These are phyloP conservation scores for Henricia sp. DNA, from an alignment of 53 echinoderm and acorn worm species.

Conservation along the genomic window DNA sequence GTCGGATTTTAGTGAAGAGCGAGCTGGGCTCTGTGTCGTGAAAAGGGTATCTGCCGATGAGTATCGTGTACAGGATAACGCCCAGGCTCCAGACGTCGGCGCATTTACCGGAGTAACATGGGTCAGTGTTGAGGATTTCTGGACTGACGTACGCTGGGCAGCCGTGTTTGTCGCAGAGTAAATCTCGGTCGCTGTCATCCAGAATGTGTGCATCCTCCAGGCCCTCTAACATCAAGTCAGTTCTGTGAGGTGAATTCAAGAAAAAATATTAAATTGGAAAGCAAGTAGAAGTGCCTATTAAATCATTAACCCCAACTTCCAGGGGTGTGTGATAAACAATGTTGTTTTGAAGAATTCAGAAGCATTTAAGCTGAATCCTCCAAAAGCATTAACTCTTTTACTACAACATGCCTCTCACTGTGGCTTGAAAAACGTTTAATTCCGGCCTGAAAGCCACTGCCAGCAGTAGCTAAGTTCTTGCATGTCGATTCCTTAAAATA, in stretches of 20 bases:
- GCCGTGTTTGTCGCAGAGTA: slow-evolving; percentile 93
- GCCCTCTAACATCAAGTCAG: slow-evolving; percentile 78
- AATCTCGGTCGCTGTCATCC: slow-evolving; percentile 67
- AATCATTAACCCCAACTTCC: no score
- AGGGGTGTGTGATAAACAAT: no score
- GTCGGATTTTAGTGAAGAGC: slow-evolving; percentile 86
- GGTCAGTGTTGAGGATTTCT: slow-evolving; percentile 82
- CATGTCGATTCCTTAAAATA: no score
- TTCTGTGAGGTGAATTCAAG: slow-evolving; percentile 61
- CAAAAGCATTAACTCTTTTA: no score
- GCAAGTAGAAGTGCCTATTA: no score
- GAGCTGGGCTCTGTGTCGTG: slow-evolving; percentile 90
- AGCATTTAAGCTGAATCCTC: no score
- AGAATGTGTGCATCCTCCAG: slow-evolving; percentile 88
- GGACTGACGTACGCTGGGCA: slow-evolving; percentile 99
- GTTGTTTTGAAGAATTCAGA: no score
- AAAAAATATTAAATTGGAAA: no score
- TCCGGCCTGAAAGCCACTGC: no score
- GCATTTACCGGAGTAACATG: slow-evolving; percentile 85
- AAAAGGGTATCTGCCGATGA: slow-evolving; percentile 96
- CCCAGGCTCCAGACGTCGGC: slow-evolving; percentile 98
- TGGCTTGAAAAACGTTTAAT: no score
- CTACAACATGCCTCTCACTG: no score
- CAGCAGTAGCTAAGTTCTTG: no score
- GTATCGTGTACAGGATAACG: slow-evolving; percentile 98